Evolutionary conservation across 2,797 vertebrate species (phyloP), one percentile per base, ranked within the genome.

Genomic region (Falco concolor): DNA sequence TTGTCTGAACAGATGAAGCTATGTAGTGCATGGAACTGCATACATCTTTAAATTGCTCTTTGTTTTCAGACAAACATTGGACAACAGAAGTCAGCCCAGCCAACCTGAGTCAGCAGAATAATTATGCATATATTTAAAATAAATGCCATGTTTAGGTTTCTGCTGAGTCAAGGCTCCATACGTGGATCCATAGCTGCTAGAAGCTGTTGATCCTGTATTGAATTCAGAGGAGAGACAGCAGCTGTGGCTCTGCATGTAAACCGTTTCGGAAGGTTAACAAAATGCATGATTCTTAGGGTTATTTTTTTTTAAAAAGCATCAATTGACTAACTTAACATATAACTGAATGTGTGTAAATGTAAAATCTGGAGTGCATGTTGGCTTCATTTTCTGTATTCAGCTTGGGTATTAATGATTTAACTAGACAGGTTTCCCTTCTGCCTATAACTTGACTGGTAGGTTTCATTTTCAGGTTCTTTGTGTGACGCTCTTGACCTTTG

Each of bases 401-500:
- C 67, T 85, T 89, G 56, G 14, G 36, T 73, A 1, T 63, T 76
- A 63, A 28, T 50, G 56, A 70, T 70, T 70, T 73, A 73, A 72
- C 45, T 65, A 74, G 45, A 44, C 14, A 72, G 68, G 7, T 83
- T 92, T 84, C 42, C 28, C 15, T 87, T 52, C 52, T 80, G 47
- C 45, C 40, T 72, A 0, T 75, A 59, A 68, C 12, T 16, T 69
- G 7, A 81, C 34, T 56, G 18, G 21, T 82, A 72, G 86, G 42
- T 94, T 95, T 91, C 16, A 5, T 94, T 96, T 96, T 75, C 95
- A 90, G 75, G 84, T 84, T 90, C 81, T 89, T 93, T 38, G 6
- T 34, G 16, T 65, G 76, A 16, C 52, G 28, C 18, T 22, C 7
- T 63, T 73, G 69, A 68, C 17, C 50, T 78, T 85, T 72, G 79